Evolutionary conservation across 2,113 vertebrate species (phyloP).

Genomic region (Hydrochoerus hydrochaeris): DNA sequence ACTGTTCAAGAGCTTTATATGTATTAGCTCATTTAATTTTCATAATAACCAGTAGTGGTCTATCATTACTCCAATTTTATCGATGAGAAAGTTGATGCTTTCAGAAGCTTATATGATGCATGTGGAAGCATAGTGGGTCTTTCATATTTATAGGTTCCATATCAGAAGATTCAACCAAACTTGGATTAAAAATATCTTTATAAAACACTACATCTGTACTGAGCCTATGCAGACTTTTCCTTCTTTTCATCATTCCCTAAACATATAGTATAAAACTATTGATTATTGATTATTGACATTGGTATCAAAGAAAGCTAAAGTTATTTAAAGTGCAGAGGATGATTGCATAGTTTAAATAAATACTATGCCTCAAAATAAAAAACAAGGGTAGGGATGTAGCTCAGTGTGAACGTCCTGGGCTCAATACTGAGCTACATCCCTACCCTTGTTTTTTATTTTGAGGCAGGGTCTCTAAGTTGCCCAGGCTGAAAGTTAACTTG

Average conservation of each 20-base stretch:
- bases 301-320: neutral
- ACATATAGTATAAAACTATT: neutral
- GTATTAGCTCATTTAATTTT: neutral
- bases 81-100: neutral
- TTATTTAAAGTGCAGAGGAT: neutral
- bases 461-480: neutral
- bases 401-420: too few relatives aligned
- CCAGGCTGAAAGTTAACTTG: neutral
- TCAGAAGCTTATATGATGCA: rapidly evolving
- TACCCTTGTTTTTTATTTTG: neutral
- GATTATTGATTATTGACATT: neutral
- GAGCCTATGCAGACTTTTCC: neutral
- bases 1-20: neutral
- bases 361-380: too few relatives aligned
- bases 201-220: neutral
- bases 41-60: neutral
- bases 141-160: neutral
- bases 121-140: neutral
- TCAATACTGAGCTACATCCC: neutral
- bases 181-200: neutral
- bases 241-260: neutral
- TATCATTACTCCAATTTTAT: neutral
- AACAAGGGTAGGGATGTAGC: too few relatives aligned
- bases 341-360: neutral
- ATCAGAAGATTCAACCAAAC: neutral